These are phyloP conservation scores for Chaetogeoica ovagalla DNA, from an alignment of 2,888 invertebrate species.

Conservation along the genomic window DNA sequence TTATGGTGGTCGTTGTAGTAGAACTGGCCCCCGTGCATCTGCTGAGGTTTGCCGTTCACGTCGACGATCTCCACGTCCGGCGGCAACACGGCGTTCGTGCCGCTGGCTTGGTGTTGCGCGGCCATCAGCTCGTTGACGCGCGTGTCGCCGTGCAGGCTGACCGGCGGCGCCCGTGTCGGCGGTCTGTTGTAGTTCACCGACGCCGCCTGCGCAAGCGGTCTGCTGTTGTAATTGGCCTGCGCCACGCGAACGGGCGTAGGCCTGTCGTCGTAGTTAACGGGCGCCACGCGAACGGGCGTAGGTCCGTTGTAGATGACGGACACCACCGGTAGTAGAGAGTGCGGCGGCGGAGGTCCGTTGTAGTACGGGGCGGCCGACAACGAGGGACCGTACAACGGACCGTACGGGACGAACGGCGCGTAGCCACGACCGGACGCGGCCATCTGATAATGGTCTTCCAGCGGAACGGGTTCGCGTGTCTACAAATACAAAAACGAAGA, in stretches of 20 bases:
- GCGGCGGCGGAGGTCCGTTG: neutral
- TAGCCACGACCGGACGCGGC: slow-evolving; percentile 30
- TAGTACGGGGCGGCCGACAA: neutral
- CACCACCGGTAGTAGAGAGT: neutral
- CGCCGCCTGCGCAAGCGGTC: neutral
- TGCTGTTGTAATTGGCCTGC: neutral
- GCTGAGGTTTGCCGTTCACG: slow-evolving; percentile 9
- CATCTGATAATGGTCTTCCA: slow-evolving; percentile 32
- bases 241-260: no score
- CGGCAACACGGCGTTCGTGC: neutral
- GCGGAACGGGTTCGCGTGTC: neutral
- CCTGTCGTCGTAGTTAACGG: no score
- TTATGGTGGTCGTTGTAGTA: neutral
- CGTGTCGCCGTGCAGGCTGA: slow-evolving; percentile 32
- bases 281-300: neutral
- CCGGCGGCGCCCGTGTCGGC: neutral
- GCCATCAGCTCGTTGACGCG: slow-evolving; percentile 24
- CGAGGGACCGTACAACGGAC: neutral
- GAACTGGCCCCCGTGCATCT: neutral
- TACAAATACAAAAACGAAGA: neutral
- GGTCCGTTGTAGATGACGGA: no score
- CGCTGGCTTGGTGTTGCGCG: slow-evolving; percentile 24
- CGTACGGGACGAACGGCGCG: slow-evolving; percentile 28
- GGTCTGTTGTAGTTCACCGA: neutral
- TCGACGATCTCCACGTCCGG: slow-evolving; percentile 39